These are phyloP conservation scores for Cephus rjabovi DNA, from an alignment of 2,888 invertebrate genomes.

Conservation along the genomic window DNA sequence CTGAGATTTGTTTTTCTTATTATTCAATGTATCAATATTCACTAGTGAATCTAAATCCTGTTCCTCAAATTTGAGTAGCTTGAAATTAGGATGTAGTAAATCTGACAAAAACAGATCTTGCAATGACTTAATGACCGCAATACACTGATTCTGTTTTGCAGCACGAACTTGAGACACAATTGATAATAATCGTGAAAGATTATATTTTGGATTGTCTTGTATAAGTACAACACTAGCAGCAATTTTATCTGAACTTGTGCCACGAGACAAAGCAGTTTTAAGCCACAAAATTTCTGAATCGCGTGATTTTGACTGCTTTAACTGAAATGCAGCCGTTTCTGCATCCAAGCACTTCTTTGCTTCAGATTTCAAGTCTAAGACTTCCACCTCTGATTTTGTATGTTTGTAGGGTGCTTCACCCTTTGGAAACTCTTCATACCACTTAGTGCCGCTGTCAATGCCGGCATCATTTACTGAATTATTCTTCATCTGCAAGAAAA, in stretches of 20 bases:
- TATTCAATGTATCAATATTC: conserved; percentile 74
- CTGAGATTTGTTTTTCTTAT: conserved; percentile 48
- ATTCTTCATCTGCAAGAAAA: conserved; percentile 30
- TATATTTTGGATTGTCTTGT: conserved; percentile 87
- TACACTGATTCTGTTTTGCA: conserved; percentile 80
- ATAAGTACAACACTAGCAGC: conserved; percentile 86
- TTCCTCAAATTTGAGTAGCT: conserved; percentile 76
- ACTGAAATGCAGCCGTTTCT: conserved; percentile 70
- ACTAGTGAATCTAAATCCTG: conserved; percentile 73
- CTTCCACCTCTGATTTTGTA: conserved; percentile 68
- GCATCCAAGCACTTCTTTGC: conserved; percentile 76
- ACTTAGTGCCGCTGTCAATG: conserved; percentile 72
- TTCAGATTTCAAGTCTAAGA: conserved; percentile 74
- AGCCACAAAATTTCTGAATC: conserved; percentile 82
- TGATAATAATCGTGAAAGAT: conserved; percentile 76
- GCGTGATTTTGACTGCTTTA: conserved; percentile 65
- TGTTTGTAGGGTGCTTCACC: conserved; percentile 38
- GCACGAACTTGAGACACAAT: conserved; percentile 83
- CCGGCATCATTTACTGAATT: conserved; percentile 45
- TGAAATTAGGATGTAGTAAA: conserved; percentile 74
- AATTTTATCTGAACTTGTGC: conserved; percentile 87
- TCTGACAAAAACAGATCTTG: conserved; percentile 83
- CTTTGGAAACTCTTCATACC: conserved; percentile 71
- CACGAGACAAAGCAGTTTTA: conserved; percentile 80
- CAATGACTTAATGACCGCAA: conserved; percentile 78